Percentiles rank a stretch among this genome's conserved stretches.
Conservation (phyloP, 2,888 invertebrate species). For the Sthenelais limicola region DNA sequence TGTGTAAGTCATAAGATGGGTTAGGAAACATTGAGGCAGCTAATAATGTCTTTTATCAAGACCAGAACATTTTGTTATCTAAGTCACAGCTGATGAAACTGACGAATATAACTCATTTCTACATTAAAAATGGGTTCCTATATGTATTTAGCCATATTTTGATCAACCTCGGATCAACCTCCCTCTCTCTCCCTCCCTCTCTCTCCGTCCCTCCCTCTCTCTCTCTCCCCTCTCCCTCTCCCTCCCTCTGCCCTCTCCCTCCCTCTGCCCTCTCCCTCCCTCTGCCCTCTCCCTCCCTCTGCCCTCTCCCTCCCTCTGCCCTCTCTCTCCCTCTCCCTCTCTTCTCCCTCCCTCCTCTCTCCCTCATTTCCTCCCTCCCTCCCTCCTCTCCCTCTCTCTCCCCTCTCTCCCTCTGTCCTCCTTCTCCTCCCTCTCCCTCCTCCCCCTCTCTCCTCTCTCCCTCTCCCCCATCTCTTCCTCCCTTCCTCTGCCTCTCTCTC, state of each 20-base stretch:
- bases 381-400: not conserved
- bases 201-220: not conserved
- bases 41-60: too few relatives aligned
- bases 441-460: conserved; percentile 8
- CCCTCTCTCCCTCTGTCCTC: not conserved
- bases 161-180: too few relatives aligned
- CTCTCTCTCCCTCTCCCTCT: not conserved
- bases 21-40: too few relatives aligned
- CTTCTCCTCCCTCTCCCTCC: not conserved
- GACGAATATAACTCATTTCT: too few relatives aligned
- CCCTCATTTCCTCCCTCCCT: conserved; percentile 1
- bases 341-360: not conserved
- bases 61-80: too few relatives aligned
- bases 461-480: not conserved
- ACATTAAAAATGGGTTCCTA: too few relatives aligned
- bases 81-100: too few relatives aligned
- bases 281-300: not conserved
- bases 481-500: not conserved
- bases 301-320: not conserved
- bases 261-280: not conserved
- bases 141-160: too few relatives aligned
- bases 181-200: not conserved
- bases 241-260: not conserved
- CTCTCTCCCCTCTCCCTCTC: conserved; percentile 1
- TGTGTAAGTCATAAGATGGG: too few relatives aligned